phyloP scores from a whole-genome alignment of 2,113 vertebrate species.

The Myotis lucifugus region DNA sequence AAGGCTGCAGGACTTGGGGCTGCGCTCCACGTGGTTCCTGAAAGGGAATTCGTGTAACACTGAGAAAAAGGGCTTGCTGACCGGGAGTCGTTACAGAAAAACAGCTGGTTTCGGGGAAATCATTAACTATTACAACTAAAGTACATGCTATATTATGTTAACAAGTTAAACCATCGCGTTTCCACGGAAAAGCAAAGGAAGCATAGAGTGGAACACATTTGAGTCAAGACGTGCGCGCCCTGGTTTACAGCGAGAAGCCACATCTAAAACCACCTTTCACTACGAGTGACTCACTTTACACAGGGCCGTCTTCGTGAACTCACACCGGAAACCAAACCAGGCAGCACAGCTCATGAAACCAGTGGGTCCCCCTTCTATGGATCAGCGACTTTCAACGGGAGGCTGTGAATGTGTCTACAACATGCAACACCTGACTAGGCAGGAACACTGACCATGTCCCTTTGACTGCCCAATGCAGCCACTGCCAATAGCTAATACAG shows the following conservation, averaged over 20 bases:
- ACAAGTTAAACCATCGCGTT: conserved; percentile 47
- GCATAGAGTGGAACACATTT: not conserved
- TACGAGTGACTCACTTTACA: not conserved
- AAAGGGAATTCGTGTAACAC: conserved; percentile 56
- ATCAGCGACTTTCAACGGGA: not conserved
- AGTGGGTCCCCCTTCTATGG: not conserved
- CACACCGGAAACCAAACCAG: not conserved
- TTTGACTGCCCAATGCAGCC: accelerated
- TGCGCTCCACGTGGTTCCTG: conserved; percentile 65
- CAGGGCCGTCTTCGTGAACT: not conserved
- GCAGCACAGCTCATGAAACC: not conserved
- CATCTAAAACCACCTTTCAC: not conserved
- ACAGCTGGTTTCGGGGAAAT: not conserved
- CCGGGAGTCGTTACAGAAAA: not conserved
- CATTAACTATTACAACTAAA: conserved; percentile 14
- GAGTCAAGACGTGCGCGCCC: not conserved
- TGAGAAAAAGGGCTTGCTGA: conserved; percentile 8
- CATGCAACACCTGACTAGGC: not conserved
- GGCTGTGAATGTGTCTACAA: not conserved
- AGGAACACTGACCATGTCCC: not conserved
- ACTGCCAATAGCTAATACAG: not conserved
- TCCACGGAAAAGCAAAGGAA: conserved; percentile 69
- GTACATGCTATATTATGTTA: conserved; percentile 68
- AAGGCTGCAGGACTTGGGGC: conserved; percentile 52
- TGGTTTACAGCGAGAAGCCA: not conserved